phyloP scores from a whole-genome alignment of 2,888 invertebrate genomes.

The Lucinisca nassula region DNA sequence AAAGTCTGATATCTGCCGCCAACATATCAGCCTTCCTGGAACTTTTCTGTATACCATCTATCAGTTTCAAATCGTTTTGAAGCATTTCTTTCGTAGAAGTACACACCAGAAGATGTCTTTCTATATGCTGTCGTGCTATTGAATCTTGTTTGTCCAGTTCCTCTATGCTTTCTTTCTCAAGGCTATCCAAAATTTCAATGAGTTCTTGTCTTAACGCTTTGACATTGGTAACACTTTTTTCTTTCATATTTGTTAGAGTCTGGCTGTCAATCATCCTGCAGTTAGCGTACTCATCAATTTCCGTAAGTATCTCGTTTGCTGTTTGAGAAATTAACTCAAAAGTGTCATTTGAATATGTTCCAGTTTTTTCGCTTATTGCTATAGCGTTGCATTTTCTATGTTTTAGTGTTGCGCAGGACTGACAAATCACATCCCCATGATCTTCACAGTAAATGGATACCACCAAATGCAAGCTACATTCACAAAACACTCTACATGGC shows the following conservation, averaged over 20 bases:
- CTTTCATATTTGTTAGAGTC: neutral
- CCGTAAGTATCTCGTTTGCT: neutral
- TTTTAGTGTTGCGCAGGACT: neutral
- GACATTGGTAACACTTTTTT: neutral
- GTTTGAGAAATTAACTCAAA: neutral
- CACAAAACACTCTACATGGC: neutral
- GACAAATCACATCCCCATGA: neutral
- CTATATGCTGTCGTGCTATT: neutral
- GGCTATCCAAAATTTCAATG: neutral
- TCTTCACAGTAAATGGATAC: neutral
- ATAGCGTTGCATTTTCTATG: neutral
- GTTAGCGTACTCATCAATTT: neutral
- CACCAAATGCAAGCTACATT: neutral
- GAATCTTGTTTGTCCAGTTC: neutral
- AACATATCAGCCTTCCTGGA: neutral
- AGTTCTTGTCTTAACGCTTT: neutral
- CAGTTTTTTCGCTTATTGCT: neutral
- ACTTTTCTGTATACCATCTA: neutral
- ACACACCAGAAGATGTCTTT: neutral
- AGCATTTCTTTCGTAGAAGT: neutral
- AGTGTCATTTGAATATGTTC: neutral
- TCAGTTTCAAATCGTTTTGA: neutral
- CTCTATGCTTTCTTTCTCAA: neutral
- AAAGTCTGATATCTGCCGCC: neutral
- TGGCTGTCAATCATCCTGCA: neutral